Evolutionary conservation across 1,140 invertebrate species (phyloP), one percentile per base, ranked within the genome.

Genomic region (Calephelis virginiensis): DNA sequence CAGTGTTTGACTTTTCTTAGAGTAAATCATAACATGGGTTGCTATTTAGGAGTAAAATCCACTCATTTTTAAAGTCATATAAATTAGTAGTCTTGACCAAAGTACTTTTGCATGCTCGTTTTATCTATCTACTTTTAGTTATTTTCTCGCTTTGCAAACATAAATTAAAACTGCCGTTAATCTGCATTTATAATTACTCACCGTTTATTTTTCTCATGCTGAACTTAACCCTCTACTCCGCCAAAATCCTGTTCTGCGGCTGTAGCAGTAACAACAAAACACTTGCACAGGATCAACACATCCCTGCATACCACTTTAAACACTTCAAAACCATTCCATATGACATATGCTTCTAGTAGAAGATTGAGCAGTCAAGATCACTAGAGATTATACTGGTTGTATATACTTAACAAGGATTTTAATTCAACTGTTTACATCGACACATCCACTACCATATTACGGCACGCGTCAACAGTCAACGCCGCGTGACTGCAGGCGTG

Each of bases 181-280:
- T 43, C 40, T 43, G 40, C 10, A 47, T 14, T 50, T 65, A 49
- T 50, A 56, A 43, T 69, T 74, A 68, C 86, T 80, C 77, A 89
- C 88, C 88, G 76, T 90, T 90, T 83, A 88, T 89, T 90, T 90
- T 90, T 80, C 88, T 85, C 88, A 90, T 90, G 78, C 74, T 81
- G 81, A 77, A 70, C 74, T 80, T 82, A 86, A 81, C 85, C 81
- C 82, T 86, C 82, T 75, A 81, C 71, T 76, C 81, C 80, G 85
- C 85, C 85, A 85, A 88, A 89, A 89, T 89, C 86, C 86, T 81
- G 82, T 78, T 77, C 78, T 77, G 75, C 63, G 70, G 71, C 69
- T 77, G 73, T 74, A 69, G 79, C 78, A 73, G 77, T 76, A 85
- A 87, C 76, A 90, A 90, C 85, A 88, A 86, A 85, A 86, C 84